Conservation (phyloP, 2,113 vertebrate species). For the Chrysemys picta region DNA sequence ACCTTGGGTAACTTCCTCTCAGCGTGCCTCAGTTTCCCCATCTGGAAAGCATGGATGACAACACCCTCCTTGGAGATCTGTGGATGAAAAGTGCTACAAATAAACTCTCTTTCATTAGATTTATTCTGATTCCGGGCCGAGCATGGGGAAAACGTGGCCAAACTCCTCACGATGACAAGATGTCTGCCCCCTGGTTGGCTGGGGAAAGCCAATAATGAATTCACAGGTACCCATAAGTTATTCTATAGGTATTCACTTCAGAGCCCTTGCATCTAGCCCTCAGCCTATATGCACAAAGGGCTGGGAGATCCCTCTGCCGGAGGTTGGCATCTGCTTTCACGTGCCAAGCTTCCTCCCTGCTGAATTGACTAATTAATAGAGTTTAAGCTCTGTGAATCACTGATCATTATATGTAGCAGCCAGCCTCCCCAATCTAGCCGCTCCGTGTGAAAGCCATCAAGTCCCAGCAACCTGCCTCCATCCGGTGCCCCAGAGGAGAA, state of each 20-base stretch:
- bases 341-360: neutral
- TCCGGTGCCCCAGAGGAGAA: accelerated
- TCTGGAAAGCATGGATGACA: neutral
- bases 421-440: neutral
- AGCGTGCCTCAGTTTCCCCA: neutral
- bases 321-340: neutral
- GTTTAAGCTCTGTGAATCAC: neutral
- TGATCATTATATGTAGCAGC: neutral
- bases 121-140: neutral
- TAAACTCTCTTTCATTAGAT: neutral
- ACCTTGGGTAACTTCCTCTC: neutral
- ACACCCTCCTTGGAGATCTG: neutral
- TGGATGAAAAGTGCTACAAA: neutral
- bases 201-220: constrained; percentile 53
- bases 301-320: neutral
- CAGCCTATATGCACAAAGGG: accelerated
- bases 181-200: neutral
- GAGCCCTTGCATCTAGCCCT: neutral
- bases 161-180: neutral
- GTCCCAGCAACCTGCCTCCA: neutral
- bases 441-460: neutral
- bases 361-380: neutral
- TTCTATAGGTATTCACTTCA: constrained; percentile 27
- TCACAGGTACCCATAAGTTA: neutral
- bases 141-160: neutral